A percentile compares a stretch with the other conserved stretches of the same genome.
These are phyloP conservation scores for Euglossa dilemma DNA, from an alignment of 1,140 invertebrate genomes.

Conservation along the genomic window DNA sequence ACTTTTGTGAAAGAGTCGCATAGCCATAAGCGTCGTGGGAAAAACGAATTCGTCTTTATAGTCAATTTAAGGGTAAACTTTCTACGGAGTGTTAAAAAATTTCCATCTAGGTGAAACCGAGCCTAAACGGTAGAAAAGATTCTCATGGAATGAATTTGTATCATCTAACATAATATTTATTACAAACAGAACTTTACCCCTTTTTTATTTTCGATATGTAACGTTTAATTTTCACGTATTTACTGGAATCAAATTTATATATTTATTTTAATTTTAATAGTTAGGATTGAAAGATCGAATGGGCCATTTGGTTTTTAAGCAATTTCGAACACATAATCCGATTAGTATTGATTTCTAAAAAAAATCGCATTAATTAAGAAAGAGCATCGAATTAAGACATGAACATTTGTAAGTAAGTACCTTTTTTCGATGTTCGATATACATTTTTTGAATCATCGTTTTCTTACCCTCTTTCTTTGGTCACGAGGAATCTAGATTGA, in stretches of 20 bases:
- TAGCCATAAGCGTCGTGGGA: constrained; percentile 7
- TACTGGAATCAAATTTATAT: no score
- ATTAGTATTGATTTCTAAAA: constrained; percentile 4
- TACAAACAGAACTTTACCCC: no score
- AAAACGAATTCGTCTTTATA: constrained; percentile 20
- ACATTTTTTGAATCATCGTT: constrained; percentile 9
- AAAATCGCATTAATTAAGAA: background rate
- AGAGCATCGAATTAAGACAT: constrained; percentile 43
- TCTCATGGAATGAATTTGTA: background rate
- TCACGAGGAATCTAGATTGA: constrained; percentile 23
- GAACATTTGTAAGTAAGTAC: constrained; percentile 10
- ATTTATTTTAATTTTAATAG: background rate
- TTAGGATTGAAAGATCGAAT: background rate
- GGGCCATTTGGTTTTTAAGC: background rate
- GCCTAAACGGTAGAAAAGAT: no score
- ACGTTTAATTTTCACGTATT: no score
- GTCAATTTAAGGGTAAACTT: constrained; percentile 35
- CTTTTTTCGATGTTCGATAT: constrained; percentile 24
- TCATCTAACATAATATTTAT: no score
- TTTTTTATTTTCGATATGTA: no score
- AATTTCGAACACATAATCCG: constrained; percentile 11
- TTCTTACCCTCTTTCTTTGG: background rate
- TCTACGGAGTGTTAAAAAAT: constrained; percentile 13
- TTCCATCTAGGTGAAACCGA: background rate
- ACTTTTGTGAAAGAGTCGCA: background rate